Conservation (phyloP, 2,797 vertebrate species). For the Galago senegalensis region DNA sequence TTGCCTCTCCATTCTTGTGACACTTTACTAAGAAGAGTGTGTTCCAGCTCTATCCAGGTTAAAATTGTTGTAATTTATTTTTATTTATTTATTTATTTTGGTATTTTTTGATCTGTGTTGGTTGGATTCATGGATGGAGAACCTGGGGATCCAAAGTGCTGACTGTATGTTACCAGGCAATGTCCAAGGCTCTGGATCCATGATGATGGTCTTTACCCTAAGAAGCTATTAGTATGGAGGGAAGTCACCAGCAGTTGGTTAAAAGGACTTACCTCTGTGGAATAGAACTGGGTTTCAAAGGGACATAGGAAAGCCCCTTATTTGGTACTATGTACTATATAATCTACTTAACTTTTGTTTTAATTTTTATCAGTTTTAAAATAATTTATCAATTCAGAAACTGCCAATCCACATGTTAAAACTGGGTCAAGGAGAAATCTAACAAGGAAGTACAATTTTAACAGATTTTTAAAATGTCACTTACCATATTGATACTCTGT, state of each 20-base stretch:
- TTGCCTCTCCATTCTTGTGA: too few species aligned
- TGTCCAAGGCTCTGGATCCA: neutral
- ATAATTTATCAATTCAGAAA: constrained; percentile 40
- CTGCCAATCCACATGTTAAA: neutral
- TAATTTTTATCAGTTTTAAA: constrained; percentile 45
- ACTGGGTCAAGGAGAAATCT: neutral
- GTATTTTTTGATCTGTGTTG: neutral
- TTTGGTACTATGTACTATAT: neutral
- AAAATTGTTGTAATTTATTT: neutral
- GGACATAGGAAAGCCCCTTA: neutral
- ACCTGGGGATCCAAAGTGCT: neutral
- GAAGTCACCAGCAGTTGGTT: neutral
- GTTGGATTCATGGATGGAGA: neutral
- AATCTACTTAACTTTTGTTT: neutral
- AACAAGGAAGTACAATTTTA: neutral
- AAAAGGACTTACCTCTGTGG: neutral
- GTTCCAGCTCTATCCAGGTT: too few species aligned
- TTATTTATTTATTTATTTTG: neutral
- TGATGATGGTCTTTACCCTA: neutral
- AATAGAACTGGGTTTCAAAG: neutral
- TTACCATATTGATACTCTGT: neutral
- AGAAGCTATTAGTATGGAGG: neutral
- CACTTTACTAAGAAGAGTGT: too few species aligned
- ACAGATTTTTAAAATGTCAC: constrained; percentile 49
- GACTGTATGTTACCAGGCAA: neutral